phyloP scores from a whole-genome alignment of 2,888 invertebrate genomes.

The Dicranocentrus wangi region DNA sequence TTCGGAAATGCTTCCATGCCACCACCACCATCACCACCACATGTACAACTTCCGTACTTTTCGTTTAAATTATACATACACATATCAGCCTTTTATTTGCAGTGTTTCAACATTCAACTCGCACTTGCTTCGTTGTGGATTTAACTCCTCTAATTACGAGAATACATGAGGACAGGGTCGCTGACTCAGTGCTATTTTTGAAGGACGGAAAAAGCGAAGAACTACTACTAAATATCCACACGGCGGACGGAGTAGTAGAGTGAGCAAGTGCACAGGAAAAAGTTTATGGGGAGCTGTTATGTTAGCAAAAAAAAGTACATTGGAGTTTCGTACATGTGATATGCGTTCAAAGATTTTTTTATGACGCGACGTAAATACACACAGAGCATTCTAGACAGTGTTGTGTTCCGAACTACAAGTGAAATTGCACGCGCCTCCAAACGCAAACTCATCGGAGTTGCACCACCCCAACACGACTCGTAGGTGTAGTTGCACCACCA shows the following conservation, averaged over 20 bases:
- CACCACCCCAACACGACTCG: too few species aligned
- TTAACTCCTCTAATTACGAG: background rate
- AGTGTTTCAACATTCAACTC: too few species aligned
- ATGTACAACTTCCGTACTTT: too few species aligned
- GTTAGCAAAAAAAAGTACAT: background rate
- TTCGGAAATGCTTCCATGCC: too few species aligned
- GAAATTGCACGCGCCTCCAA: slow-evolving; percentile 56
- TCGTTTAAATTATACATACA: too few species aligned
- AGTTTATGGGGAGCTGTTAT: background rate
- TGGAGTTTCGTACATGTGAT: background rate
- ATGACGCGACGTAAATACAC: too few species aligned
- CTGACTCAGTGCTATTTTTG: slow-evolving; percentile 74
- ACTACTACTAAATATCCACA: too few species aligned
- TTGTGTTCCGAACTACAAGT: slow-evolving; percentile 28
- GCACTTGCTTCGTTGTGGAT: too few species aligned
- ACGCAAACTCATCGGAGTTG: background rate
- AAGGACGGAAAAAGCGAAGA: slow-evolving; percentile 65
- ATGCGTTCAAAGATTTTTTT: too few species aligned
- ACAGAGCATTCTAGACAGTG: background rate
- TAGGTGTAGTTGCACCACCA: slow-evolving; percentile 1
- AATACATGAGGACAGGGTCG: slow-evolving; percentile 69
- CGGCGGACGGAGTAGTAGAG: background rate
- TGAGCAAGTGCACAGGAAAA: slow-evolving; percentile 23
- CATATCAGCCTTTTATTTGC: too few species aligned
- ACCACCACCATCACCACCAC: too few species aligned